These are phyloP conservation scores for Delichon dasypus DNA, from an alignment of 2,797 vertebrate species.

Conservation along the genomic window DNA sequence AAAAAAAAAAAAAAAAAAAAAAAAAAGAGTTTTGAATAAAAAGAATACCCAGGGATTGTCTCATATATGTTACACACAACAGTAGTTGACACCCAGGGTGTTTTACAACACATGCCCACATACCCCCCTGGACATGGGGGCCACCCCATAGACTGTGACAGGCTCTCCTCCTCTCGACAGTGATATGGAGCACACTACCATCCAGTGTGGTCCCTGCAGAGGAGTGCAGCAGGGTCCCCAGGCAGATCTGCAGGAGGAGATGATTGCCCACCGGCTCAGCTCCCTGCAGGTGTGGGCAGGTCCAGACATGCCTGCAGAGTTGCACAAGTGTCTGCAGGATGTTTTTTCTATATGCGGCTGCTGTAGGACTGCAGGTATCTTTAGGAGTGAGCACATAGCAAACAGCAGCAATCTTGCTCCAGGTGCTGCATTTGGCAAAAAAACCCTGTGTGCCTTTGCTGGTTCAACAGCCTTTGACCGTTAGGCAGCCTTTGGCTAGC, in stretches of 20 bases:
- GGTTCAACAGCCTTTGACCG: neutral
- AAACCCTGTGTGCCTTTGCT: neutral
- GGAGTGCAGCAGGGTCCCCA: neutral
- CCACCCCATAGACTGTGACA: neutral
- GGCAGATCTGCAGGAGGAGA: neutral
- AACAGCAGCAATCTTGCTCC: neutral
- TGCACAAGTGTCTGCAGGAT: fast-evolving
- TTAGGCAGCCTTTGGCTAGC: neutral
- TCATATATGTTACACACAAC: neutral
- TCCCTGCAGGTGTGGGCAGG: neutral
- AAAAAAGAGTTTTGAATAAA: neutral
- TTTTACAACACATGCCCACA: fast-evolving
- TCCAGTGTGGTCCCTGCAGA: fast-evolving
- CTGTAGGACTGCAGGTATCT: neutral
- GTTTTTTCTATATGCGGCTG: neutral
- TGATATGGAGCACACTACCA: fast-evolving
- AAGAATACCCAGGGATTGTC: neutral
- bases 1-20: neutral
- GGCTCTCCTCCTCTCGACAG: fast-evolving
- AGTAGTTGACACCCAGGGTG: neutral
- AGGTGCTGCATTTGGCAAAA: neutral
- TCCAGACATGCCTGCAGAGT: neutral
- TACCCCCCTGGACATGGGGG: fast-evolving
- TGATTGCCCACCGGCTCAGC: fast-evolving
- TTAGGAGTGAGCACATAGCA: neutral